Conservation (phyloP, 2,797 vertebrate genomes). For the Epinephelus malabaricus region DNA sequence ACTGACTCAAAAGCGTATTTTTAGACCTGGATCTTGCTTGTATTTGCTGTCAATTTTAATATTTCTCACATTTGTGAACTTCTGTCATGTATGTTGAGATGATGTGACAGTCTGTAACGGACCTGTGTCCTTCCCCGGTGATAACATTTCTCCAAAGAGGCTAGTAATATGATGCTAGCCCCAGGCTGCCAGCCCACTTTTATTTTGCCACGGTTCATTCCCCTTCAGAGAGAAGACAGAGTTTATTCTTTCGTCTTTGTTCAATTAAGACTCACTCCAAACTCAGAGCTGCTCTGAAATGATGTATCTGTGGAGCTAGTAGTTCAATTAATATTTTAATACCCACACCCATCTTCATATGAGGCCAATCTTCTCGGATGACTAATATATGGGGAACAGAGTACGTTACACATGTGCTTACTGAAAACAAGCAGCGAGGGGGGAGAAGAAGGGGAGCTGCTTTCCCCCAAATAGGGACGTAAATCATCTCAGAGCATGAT, state of each 20-base stretch:
- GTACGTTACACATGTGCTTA: constrained; percentile 63
- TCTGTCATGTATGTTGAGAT: constrained; percentile 29
- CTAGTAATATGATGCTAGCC: constrained; percentile 71
- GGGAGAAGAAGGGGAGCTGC: constrained; percentile 54
- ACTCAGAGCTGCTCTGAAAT: constrained; percentile 60
- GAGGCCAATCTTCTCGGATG: constrained; percentile 72
- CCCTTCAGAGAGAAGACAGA: constrained; percentile 79
- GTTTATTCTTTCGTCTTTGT: constrained; percentile 89
- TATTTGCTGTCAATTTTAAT: constrained; percentile 65
- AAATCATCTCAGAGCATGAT: constrained; percentile 78
- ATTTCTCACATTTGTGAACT: constrained; percentile 44
- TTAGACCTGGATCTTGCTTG: constrained; percentile 58
- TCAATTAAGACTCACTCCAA: constrained; percentile 79
- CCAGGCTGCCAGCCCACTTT: constrained; percentile 85
- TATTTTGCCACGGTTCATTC: constrained; percentile 88
- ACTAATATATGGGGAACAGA: constrained; percentile 69
- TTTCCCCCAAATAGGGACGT: constrained; percentile 74
- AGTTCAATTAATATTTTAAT: constrained; percentile 80
- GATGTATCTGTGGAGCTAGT: constrained; percentile 65
- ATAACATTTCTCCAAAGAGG: constrained; percentile 70
- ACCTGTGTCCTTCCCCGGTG: constrained; percentile 37
- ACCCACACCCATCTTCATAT: constrained; percentile 65
- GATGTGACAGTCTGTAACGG: constrained; percentile 40
- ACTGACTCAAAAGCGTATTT: constrained; percentile 67
- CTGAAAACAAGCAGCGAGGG: constrained; percentile 55